Conservation (phyloP, 2,888 invertebrate genomes). For the Eupithecia insigniata region DNA sequence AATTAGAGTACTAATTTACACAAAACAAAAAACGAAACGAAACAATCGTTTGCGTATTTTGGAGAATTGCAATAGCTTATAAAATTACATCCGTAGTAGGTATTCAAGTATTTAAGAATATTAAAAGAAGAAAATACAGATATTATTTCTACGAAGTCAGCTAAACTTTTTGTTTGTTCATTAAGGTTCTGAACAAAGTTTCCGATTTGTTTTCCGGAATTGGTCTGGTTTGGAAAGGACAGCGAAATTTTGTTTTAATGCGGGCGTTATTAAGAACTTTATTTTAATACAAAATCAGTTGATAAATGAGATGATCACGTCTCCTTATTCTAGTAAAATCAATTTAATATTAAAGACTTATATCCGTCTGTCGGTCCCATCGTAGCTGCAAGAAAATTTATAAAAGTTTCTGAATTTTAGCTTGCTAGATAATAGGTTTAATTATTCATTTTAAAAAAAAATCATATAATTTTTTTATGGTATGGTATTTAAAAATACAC, state of each 20-base stretch:
- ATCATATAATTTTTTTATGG: no score
- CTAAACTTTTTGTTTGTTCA: conserved; percentile 40
- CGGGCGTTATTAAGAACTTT: background rate
- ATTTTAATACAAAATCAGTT: background rate
- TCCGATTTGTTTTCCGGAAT: conserved; percentile 31
- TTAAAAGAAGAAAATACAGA: background rate
- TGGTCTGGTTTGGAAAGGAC: conserved; percentile 31
- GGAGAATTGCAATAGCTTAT: background rate
- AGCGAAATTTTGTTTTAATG: conserved; percentile 32
- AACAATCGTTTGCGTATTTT: no score
- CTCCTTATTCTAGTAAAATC: background rate
- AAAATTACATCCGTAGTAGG: background rate
- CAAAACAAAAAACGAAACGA: no score
- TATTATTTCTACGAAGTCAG: background rate
- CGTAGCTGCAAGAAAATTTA: no score
- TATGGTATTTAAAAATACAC: no score
- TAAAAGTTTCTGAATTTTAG: background rate
- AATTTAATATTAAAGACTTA: no score
- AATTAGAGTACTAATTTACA: no score
- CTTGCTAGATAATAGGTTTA: no score
- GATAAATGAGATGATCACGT: background rate
- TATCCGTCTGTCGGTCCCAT: no score
- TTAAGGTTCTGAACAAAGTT: conserved; percentile 38
- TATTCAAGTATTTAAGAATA: background rate
- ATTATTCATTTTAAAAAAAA: no score